These are phyloP conservation scores for Nomada goodeniana DNA, from an alignment of 2,888 invertebrate species.

Conservation along the genomic window DNA sequence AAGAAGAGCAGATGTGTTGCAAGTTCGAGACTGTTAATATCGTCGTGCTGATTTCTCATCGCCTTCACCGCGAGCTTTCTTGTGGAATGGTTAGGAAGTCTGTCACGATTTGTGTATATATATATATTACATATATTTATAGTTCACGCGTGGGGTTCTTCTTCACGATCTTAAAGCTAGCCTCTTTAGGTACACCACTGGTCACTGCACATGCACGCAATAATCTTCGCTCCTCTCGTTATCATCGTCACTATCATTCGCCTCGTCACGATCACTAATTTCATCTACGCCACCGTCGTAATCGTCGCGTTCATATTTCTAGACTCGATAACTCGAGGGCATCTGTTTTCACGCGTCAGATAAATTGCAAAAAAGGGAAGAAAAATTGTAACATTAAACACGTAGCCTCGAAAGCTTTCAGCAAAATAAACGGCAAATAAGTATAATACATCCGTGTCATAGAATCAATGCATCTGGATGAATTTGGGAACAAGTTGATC, in stretches of 20 bases:
- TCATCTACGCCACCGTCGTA: conserved; percentile 4
- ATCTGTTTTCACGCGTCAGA: no score
- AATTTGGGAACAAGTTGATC: not conserved
- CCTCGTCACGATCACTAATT: conserved; percentile 36
- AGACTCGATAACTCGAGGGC: not conserved
- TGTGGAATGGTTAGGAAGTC: conserved; percentile 72
- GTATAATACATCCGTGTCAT: no score
- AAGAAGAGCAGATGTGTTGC: no score
- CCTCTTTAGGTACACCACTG: conserved; percentile 73
- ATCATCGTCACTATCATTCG: conserved; percentile 61
- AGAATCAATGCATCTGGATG: not conserved
- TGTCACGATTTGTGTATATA: conserved; percentile 59
- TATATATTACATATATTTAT: conserved; percentile 37
- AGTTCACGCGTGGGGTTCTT: conserved; percentile 71
- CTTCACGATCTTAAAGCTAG: conserved; percentile 71
- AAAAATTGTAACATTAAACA: not conserved
- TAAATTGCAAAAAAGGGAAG: not conserved
- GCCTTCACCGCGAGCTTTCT: conserved; percentile 53
- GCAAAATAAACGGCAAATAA: not conserved
- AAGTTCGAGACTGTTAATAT: not conserved
- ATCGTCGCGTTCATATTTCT: not conserved
- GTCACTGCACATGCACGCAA: conserved; percentile 76
- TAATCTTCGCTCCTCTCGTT: conserved; percentile 73
- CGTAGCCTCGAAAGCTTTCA: no score
- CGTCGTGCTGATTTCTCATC: conserved; percentile 41